These are phyloP conservation scores for Calephelis perditalis DNA, from an alignment of 2,888 invertebrate genomes.

Conservation along the genomic window DNA sequence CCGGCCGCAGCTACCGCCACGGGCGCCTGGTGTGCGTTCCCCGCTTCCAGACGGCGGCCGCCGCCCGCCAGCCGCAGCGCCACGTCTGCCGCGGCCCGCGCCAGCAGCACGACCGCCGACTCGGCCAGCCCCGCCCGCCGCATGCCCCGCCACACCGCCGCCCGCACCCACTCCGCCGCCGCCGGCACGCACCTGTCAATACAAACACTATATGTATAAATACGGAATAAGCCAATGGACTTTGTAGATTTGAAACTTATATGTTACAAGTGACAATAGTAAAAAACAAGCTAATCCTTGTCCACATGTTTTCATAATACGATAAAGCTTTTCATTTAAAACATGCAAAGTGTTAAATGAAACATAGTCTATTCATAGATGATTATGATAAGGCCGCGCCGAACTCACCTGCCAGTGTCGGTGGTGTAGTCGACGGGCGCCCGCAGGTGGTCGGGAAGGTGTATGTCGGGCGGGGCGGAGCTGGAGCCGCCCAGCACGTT, in stretches of 20 bases:
- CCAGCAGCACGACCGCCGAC: constrained; percentile 86
- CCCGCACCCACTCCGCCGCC: constrained; percentile 81
- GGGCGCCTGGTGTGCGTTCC: constrained; percentile 93
- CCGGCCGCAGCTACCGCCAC: constrained; percentile 86
- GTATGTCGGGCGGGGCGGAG: constrained; percentile 73
- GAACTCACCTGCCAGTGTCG: constrained; percentile 83
- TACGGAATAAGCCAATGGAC: too few species aligned
- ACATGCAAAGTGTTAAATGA: too few species aligned
- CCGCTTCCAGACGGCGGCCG: constrained; percentile 88
- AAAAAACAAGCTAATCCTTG: too few species aligned
- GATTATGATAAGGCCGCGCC: too few species aligned
- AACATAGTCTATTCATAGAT: too few species aligned
- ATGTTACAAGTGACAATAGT: too few species aligned
- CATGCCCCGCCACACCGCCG: constrained; percentile 83
- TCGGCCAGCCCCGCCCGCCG: constrained; percentile 64
- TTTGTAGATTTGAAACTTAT: too few species aligned
- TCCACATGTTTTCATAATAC: too few species aligned
- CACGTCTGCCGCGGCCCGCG: constrained; percentile 91
- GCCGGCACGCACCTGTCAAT: constrained; percentile 81
- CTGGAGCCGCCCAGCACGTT: constrained; percentile 79
- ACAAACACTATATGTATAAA: too few species aligned
- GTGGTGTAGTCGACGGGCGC: constrained; percentile 80
- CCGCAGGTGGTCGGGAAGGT: constrained; percentile 80
- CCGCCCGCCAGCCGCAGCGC: constrained; percentile 87
- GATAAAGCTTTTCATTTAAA: too few species aligned